phyloP scores from a whole-genome alignment of 30 jellyfish, hydroid and myxozoan species.

The Hydractinia echinata region DNA sequence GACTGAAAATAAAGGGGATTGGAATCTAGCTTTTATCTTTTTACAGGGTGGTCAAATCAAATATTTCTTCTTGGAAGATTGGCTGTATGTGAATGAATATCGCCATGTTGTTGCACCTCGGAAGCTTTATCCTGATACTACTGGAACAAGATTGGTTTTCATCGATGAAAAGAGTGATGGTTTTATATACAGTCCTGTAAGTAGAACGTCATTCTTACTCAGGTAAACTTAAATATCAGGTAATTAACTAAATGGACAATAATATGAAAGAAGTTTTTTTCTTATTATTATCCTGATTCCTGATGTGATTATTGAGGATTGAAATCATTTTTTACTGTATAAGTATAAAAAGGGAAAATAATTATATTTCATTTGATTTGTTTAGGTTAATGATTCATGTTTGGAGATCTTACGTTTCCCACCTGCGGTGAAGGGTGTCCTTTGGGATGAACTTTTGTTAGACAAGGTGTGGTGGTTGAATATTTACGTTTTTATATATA shows the following conservation, averaged over 20 bases:
- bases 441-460: slow-evolving; percentile 83
- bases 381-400: slow-evolving; percentile 50
- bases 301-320: too few species aligned
- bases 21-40: background rate
- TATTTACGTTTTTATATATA: background rate
- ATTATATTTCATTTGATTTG: background rate
- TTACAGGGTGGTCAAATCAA: slow-evolving; percentile 59
- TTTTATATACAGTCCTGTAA: slow-evolving; percentile 63
- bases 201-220: background rate
- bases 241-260: too few species aligned
- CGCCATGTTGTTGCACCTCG: slow-evolving; percentile 83
- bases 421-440: slow-evolving; percentile 71
- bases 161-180: slow-evolving; percentile 94
- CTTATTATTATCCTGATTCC: too few species aligned
- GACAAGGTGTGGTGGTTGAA: slow-evolving; percentile 39
- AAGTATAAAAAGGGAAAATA: background rate
- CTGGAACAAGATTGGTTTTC: slow-evolving; percentile 71
- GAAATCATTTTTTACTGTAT: background rate
- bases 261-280: too few species aligned
- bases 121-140: slow-evolving; percentile 73
- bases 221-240: too few species aligned
- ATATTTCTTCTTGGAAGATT: slow-evolving; percentile 78
- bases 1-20: too few species aligned
- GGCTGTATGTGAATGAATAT: slow-evolving; percentile 79
- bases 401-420: slow-evolving; percentile 69